Conservation (phyloP, 2,113 vertebrate genomes). For the Protomyctophum bolini region DNA sequence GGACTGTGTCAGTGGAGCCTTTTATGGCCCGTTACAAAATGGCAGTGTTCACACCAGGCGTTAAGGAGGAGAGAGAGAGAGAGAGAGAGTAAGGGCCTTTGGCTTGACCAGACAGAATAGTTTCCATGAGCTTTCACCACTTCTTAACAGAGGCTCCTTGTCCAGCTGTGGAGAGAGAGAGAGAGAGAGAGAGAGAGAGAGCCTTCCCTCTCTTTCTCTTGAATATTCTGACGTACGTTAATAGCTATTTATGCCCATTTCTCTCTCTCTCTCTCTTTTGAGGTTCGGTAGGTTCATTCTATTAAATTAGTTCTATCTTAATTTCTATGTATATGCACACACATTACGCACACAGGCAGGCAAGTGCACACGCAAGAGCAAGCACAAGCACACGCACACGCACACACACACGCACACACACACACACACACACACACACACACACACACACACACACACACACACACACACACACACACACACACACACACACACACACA, state of each 20-base stretch:
- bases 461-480: background rate
- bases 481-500: background rate
- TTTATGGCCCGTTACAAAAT: slow-evolving; percentile 41
- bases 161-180: slow-evolving; percentile 33
- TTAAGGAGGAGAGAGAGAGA: background rate
- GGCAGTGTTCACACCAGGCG: slow-evolving; percentile 9
- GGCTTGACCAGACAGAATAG: slow-evolving; percentile 43
- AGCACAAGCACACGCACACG: too few species aligned
- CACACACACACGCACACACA: background rate
- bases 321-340: too few species aligned
- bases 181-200: slow-evolving; percentile 15
- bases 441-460: background rate
- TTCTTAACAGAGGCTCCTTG: slow-evolving; percentile 60
- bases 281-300: too few species aligned
- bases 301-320: too few species aligned
- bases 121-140: slow-evolving; percentile 59
- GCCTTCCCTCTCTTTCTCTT: background rate
- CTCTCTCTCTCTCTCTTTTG: background rate
- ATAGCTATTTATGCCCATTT: background rate
- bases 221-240: background rate
- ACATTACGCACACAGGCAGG: background rate
- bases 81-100: slow-evolving; percentile 2
- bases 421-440: background rate
- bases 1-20: slow-evolving; percentile 36
- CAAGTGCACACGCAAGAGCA: too few species aligned